Percentiles rank a stretch among this genome's conserved stretches.
Conservation (phyloP, 2,797 vertebrate genomes). For the Phataginus tetradactyla region DNA sequence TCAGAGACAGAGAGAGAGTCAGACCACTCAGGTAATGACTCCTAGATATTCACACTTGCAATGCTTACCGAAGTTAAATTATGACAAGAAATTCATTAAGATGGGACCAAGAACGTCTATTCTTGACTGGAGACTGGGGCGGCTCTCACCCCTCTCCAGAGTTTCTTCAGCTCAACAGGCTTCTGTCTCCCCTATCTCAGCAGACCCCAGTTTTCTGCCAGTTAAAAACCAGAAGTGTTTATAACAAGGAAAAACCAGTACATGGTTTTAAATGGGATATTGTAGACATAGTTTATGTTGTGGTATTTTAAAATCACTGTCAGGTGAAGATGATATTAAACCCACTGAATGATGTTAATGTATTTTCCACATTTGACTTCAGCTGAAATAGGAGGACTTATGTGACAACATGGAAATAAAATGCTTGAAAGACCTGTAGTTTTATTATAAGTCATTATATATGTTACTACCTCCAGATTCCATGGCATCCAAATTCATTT, state of each 20-base stretch:
- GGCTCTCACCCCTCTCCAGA: background rate
- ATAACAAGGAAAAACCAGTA: background rate
- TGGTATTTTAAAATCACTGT: background rate
- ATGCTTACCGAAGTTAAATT: background rate
- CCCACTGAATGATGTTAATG: background rate
- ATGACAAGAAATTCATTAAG: background rate
- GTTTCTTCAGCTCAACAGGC: background rate
- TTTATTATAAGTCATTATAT: background rate
- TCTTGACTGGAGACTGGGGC: no score
- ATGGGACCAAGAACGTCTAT: accelerated
- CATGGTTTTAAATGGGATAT: background rate
- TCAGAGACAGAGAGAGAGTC: constrained; percentile 94
- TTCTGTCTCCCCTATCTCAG: background rate
- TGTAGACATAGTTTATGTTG: background rate
- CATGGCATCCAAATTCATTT: background rate
- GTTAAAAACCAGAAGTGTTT: background rate
- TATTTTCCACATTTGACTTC: background rate
- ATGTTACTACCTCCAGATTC: background rate
- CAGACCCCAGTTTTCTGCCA: background rate
- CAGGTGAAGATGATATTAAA: no score
- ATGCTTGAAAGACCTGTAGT: no score
- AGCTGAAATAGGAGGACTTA: background rate
- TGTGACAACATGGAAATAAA: background rate
- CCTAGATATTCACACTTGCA: accelerated
- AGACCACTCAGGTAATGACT: constrained; percentile 93